Conservation (phyloP, 2,797 vertebrate genomes). For the Rhincodon typus region DNA sequence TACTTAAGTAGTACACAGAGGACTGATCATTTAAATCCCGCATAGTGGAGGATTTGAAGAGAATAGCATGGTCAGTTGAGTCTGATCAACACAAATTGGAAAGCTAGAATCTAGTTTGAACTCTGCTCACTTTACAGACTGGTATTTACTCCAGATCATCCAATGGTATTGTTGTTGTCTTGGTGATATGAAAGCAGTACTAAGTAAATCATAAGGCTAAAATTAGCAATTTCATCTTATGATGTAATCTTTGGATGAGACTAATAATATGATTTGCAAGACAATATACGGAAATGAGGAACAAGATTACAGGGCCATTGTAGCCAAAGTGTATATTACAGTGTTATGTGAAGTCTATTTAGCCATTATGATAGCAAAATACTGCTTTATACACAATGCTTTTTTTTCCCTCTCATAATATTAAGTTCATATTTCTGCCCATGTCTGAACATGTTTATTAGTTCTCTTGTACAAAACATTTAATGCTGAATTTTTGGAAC, state of each 20-base stretch:
- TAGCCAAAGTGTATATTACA: neutral
- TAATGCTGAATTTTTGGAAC: neutral
- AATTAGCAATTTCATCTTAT: neutral
- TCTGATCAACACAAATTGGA: neutral
- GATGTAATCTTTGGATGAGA: neutral
- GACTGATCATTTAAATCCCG: neutral
- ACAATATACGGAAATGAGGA: neutral
- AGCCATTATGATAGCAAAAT: neutral
- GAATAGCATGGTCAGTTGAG: neutral
- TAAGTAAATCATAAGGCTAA: neutral
- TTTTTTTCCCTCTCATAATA: neutral
- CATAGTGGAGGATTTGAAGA: neutral
- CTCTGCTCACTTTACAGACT: neutral
- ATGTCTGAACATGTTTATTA: neutral
- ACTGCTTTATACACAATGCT: neutral
- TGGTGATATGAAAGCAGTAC: neutral
- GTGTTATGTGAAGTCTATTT: neutral
- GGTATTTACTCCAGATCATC: neutral
- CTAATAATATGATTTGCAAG: neutral
- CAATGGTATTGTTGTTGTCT: neutral
- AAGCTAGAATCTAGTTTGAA: neutral
- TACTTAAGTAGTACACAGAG: neutral
- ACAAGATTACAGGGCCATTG: neutral
- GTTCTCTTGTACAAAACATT: neutral
- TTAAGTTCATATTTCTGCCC: neutral